phyloP scores from a whole-genome alignment of 2,888 invertebrate genomes.

The Diaprepes abbreviatus region DNA sequence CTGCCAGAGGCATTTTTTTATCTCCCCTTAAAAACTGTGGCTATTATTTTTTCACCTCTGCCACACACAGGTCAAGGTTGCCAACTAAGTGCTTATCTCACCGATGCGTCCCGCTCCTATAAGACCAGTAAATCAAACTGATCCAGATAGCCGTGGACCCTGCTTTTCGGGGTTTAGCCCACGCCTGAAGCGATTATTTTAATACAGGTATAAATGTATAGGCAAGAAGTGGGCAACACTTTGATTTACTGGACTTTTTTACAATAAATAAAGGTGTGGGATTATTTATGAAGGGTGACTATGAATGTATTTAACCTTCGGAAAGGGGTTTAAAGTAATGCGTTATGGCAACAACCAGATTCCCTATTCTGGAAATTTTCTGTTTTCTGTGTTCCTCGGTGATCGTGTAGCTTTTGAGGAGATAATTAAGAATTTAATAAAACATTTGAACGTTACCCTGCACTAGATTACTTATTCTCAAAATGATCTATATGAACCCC shows the following conservation, averaged over 20 bases:
- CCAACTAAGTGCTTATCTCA: conserved; percentile 50
- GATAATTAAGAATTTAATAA: too few species aligned
- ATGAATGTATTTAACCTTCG: too few species aligned
- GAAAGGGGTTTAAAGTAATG: too few species aligned
- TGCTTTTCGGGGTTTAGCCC: conserved; percentile 43
- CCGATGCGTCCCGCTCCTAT: conserved; percentile 47
- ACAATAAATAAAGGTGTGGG: conserved; percentile 13
- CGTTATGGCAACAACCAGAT: too few species aligned
- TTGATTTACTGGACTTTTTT: conserved; percentile 30
- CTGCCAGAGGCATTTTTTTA: conserved; percentile 58
- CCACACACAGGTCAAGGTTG: conserved; percentile 46
- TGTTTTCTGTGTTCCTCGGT: too few species aligned
- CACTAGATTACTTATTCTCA: too few species aligned
- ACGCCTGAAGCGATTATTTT: conserved; percentile 46
- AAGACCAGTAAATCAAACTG: conserved; percentile 49
- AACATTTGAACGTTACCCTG: too few species aligned
- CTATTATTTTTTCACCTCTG: conserved; percentile 63
- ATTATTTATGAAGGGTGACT: conserved; percentile 5
- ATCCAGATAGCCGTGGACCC: conserved; percentile 44
- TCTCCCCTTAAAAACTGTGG: conserved; percentile 62
- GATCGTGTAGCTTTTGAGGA: too few species aligned
- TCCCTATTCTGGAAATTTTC: too few species aligned
- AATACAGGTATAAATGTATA: conserved; percentile 49
- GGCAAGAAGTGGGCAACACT: conserved; percentile 18
- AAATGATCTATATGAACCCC: too few species aligned